These are phyloP conservation scores for Pagrus major DNA, from an alignment of 2,113 vertebrate species.

Conservation along the genomic window DNA sequence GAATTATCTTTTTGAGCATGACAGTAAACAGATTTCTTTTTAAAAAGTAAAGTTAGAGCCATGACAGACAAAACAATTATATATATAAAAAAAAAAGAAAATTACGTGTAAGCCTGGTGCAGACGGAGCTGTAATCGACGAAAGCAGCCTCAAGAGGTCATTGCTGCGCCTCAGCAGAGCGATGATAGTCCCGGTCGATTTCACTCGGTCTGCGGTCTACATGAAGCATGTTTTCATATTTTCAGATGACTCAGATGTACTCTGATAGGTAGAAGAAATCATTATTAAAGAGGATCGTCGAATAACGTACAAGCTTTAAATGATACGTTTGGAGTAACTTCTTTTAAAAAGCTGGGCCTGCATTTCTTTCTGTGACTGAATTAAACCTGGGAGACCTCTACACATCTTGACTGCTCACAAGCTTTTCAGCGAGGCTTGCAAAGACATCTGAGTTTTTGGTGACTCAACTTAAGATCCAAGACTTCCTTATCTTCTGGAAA, in stretches of 20 bases:
- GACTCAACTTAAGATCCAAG: not conserved
- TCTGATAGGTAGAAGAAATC: not conserved
- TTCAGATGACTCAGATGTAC: not conserved
- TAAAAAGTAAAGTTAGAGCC: too few relatives aligned
- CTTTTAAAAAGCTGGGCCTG: too few relatives aligned
- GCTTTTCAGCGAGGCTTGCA: too few relatives aligned
- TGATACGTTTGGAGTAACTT: not conserved
- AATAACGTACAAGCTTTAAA: not conserved
- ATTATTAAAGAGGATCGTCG: not conserved
- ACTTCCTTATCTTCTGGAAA: not conserved
- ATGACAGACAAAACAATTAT: too few relatives aligned
- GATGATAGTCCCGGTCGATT: not conserved
- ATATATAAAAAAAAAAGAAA: too few relatives aligned
- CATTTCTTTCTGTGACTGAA: too few relatives aligned
- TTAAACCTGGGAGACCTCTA: too few relatives aligned
- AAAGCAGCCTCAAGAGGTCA: slow-evolving; percentile 15
- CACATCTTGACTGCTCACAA: too few relatives aligned
- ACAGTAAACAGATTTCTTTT: too few relatives aligned
- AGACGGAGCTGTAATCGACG: not conserved
- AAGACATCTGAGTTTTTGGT: not conserved
- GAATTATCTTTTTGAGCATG: not conserved
- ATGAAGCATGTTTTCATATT: not conserved
- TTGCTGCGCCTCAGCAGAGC: not conserved
- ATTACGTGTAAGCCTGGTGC: not conserved
- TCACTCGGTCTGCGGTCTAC: not conserved